Evolutionary conservation across 1,140 invertebrate genomes (phyloP).

Genomic region (Nymphalis io): DNA sequence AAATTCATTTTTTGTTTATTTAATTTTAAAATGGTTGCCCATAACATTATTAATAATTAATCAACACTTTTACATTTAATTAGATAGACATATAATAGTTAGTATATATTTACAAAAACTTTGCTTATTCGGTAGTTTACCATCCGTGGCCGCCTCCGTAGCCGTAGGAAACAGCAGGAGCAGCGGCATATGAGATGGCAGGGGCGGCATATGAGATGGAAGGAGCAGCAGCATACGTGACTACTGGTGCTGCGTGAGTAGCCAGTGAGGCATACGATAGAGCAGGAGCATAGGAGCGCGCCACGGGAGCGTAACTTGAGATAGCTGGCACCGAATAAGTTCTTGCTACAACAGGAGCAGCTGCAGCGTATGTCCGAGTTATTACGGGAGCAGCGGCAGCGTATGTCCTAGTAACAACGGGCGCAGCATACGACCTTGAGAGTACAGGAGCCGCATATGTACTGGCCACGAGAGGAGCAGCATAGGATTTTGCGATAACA

Average conservation of each 20-base stretch:
- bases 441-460: slow-evolving; percentile 45
- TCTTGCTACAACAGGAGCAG: slow-evolving; percentile 36
- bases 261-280: slow-evolving; percentile 39
- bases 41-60: slow-evolving; percentile 28
- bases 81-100: slow-evolving; percentile 7
- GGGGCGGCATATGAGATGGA: slow-evolving; percentile 46
- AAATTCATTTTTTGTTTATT: slow-evolving; percentile 32
- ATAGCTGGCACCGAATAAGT: slow-evolving; percentile 40
- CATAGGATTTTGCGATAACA: slow-evolving; percentile 41
- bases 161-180: slow-evolving; percentile 22
- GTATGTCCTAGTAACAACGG: slow-evolving; percentile 41
- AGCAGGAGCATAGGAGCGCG: slow-evolving; percentile 35
- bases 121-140: slow-evolving; percentile 29
- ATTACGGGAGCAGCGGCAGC: slow-evolving; percentile 43
- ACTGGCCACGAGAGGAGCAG: slow-evolving; percentile 44
- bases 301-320: slow-evolving; percentile 44
- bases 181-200: slow-evolving; percentile 42
- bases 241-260: slow-evolving; percentile 34
- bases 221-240: slow-evolving; percentile 47
- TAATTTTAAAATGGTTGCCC: slow-evolving; percentile 28
- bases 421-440: slow-evolving; percentile 43
- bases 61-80: slow-evolving; percentile 30
- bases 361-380: slow-evolving; percentile 42
- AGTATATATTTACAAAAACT: slow-evolving; percentile 26
- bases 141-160: slow-evolving; percentile 38